Conservation (phyloP, 2,888 invertebrate genomes). For the Ferrisia virgata region DNA sequence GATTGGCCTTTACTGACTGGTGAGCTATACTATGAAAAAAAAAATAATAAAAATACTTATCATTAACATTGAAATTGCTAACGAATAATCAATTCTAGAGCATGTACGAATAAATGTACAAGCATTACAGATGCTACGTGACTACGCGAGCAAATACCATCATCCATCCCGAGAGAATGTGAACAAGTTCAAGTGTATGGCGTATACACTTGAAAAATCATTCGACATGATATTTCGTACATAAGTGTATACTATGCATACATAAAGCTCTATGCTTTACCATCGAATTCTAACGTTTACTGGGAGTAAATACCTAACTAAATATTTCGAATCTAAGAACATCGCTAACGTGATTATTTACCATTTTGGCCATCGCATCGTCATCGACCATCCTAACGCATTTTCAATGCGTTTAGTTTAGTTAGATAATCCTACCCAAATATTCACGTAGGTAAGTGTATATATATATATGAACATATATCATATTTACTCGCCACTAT, state of each 20-base stretch:
- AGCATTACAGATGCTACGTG: background rate
- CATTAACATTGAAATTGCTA: background rate
- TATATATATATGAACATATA: too few species aligned
- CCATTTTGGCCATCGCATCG: background rate
- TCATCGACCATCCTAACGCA: background rate
- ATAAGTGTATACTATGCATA: too few species aligned
- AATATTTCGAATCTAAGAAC: background rate
- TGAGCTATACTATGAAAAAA: background rate
- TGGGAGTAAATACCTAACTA: background rate
- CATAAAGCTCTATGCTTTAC: background rate
- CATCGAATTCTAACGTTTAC: background rate
- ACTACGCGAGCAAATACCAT: slow-evolving; percentile 6
- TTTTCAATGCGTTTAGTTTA: too few species aligned
- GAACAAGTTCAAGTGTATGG: background rate
- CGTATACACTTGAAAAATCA: background rate
- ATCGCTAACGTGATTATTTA: background rate
- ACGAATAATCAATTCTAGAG: slow-evolving; percentile 13
- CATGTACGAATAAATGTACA: background rate
- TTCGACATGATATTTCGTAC: slow-evolving; percentile 4
- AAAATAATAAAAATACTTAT: background rate
- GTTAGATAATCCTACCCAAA: too few species aligned
- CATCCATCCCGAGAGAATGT: background rate
- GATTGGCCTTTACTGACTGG: background rate
- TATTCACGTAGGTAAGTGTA: background rate
- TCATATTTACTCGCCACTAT: too few species aligned